A percentile compares a stretch with the other conserved stretches of the same genome.
Evolutionary conservation across 2,888 invertebrate genomes (phyloP).

Genomic region (Zonitis immaculata): DNA sequence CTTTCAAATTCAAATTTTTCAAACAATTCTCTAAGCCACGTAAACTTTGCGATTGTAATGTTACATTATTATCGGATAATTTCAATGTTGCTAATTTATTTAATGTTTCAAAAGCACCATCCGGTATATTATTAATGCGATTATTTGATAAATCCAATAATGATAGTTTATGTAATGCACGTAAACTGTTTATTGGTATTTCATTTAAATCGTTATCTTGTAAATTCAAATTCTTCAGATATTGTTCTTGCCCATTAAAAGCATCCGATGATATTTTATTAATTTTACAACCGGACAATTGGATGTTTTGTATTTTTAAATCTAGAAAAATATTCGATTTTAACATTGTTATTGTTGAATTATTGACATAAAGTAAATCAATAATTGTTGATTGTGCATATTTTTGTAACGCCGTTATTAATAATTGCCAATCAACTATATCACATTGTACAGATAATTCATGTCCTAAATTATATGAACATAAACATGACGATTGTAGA

Average conservation of each 20-base stretch:
- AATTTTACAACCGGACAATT: slow-evolving; percentile 78
- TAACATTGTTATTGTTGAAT: slow-evolving; percentile 70
- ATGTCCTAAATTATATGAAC: slow-evolving; percentile 79
- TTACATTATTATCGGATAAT: slow-evolving; percentile 82
- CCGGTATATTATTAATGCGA: slow-evolving; percentile 65
- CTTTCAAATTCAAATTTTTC: slow-evolving; percentile 86
- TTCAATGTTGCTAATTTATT: slow-evolving; percentile 74
- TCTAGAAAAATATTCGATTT: slow-evolving; percentile 64
- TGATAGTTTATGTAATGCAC: slow-evolving; percentile 63
- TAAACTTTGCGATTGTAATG: slow-evolving; percentile 65
- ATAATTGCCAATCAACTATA: slow-evolving; percentile 73
- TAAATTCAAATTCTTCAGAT: slow-evolving; percentile 77
- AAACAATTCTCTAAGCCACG: slow-evolving; percentile 74
- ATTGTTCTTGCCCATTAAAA: slow-evolving; percentile 77
- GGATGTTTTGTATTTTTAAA: slow-evolving; percentile 73
- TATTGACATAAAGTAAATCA: slow-evolving; percentile 84
- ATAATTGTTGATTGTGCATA: slow-evolving; percentile 64
- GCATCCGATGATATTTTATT: slow-evolving; percentile 65
- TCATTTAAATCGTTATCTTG: slow-evolving; percentile 76
- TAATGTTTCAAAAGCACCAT: slow-evolving; percentile 70
- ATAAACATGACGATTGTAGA: slow-evolving; percentile 79
- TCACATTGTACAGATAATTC: slow-evolving; percentile 88
- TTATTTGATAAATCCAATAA: slow-evolving; percentile 83
- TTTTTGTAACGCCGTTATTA: slow-evolving; percentile 69
- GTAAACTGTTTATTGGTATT: slow-evolving; percentile 71